These are phyloP conservation scores for Drosophila falleni DNA, from an alignment of 2,888 invertebrate species.

Conservation along the genomic window DNA sequence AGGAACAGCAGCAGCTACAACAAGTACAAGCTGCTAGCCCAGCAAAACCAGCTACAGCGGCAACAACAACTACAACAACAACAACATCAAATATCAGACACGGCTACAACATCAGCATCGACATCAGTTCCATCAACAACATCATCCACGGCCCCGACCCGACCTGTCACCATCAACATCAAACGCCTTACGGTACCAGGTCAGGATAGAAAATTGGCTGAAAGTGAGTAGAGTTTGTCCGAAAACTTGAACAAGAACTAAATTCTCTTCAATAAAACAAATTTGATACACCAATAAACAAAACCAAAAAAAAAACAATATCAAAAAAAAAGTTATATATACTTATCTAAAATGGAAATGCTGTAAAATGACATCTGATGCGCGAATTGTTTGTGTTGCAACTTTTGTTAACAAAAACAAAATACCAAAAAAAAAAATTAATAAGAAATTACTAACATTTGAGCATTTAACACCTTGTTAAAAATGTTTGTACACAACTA, in stretches of 20 bases:
- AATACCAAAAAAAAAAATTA: conserved; percentile 29
- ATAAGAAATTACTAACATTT: conserved; percentile 54
- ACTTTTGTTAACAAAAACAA: conserved; percentile 70
- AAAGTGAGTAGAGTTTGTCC: conserved; percentile 85
- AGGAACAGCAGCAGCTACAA: conserved; percentile 50
- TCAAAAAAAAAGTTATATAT: conserved; percentile 29
- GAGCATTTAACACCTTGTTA: conserved; percentile 68
- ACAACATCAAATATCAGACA: conserved; percentile 37
- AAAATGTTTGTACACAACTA: conserved; percentile 65
- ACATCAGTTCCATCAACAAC: conserved; percentile 32
- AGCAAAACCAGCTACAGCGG: conserved; percentile 26
- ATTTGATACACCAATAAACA: conserved; percentile 58
- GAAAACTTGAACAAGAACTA: conserved; percentile 60
- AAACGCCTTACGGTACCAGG: conserved; percentile 83
- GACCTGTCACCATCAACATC: conserved; percentile 74
- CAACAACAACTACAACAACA: conserved; percentile 37
- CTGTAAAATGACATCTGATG: conserved; percentile 75
- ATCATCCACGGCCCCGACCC: conserved; percentile 58
- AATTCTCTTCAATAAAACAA: conserved; percentile 57
- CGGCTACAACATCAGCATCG: conserved; percentile 42
- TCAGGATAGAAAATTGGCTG: conserved; percentile 85
- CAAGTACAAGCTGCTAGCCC: conserved; percentile 34
- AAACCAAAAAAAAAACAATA: conserved; percentile 35
- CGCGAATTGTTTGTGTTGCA: conserved; percentile 79
- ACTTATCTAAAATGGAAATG: conserved; percentile 63